Evolutionary conservation across 1,140 invertebrate species (phyloP).

Genomic region (Ostrea denselamellosa): DNA sequence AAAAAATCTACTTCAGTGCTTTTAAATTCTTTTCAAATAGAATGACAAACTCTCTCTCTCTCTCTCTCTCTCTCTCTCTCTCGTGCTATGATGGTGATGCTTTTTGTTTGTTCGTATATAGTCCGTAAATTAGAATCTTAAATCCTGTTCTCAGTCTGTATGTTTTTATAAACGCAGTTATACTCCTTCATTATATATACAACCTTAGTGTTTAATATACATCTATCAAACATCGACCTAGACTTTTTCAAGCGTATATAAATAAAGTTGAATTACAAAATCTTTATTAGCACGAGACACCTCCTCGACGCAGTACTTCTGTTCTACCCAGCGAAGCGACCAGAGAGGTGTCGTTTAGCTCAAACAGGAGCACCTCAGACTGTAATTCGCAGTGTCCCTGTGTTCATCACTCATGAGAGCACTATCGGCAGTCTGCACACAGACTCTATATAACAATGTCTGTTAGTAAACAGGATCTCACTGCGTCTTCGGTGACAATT

Average conservation of each 20-base stretch:
- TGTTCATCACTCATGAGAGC: background rate
- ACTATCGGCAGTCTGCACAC: background rate
- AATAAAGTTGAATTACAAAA: background rate
- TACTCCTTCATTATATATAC: background rate
- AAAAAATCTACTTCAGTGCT: too few species aligned
- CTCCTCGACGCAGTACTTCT: too few species aligned
- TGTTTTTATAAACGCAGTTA: too few species aligned
- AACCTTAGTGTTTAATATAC: background rate
- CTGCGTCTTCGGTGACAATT: background rate
- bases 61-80: too few species aligned
- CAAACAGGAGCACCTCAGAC: background rate
- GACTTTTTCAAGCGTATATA: background rate
- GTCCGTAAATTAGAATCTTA: too few species aligned
- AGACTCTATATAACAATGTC: background rate
- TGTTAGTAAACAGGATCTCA: background rate
- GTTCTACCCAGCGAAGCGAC: too few species aligned
- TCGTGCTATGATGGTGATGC: too few species aligned
- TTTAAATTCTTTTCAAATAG: too few species aligned
- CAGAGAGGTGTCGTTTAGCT: too few species aligned
- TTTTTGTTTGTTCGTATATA: too few species aligned
- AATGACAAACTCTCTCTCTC: too few species aligned
- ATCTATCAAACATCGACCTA: conserved; percentile 7
- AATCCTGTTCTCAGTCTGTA: too few species aligned
- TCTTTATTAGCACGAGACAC: background rate
- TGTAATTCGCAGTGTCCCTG: background rate